Percentiles rank a stretch among this genome's conserved stretches.
These are phyloP conservation scores for Bufo bufo DNA, from an alignment of 2,113 vertebrate genomes.

Conservation along the genomic window DNA sequence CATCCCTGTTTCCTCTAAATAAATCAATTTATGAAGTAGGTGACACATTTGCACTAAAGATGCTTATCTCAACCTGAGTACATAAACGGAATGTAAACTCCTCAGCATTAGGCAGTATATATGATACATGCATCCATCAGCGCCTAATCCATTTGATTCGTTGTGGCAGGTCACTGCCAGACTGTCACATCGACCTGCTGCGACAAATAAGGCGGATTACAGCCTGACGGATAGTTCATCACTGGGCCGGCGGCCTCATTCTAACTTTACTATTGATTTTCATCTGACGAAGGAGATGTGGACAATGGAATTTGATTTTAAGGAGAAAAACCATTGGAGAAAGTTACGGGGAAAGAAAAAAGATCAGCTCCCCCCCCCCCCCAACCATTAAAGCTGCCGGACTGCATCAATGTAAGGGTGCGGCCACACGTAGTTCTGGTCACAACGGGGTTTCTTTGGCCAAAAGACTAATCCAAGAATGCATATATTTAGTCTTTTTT, in stretches of 20 bases:
- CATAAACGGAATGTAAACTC: slow-evolving; percentile 34
- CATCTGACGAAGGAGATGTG: background rate
- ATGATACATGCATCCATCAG: slow-evolving; percentile 37
- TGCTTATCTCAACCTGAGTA: background rate
- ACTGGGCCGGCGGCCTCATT: background rate
- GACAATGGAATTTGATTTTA: slow-evolving; percentile 14
- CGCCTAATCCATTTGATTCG: slow-evolving; percentile 28
- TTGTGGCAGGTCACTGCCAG: slow-evolving; percentile 24
- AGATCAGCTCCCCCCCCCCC: background rate
- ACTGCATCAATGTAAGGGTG: background rate
- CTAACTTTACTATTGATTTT: slow-evolving; percentile 46
- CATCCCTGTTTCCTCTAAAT: slow-evolving; percentile 3
- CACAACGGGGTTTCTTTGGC: too few relatives aligned
- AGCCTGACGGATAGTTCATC: slow-evolving; percentile 38
- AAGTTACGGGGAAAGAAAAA: background rate
- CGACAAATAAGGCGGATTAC: slow-evolving; percentile 52
- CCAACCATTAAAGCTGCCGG: background rate
- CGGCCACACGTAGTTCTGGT: too few relatives aligned
- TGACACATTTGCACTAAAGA: slow-evolving; percentile 32
- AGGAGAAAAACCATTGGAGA: slow-evolving; percentile 26
- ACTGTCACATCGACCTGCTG: slow-evolving; percentile 40
- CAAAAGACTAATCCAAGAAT: too few relatives aligned
- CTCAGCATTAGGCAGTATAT: background rate
- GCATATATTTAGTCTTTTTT: too few relatives aligned
- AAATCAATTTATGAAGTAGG: slow-evolving; percentile 34